phyloP scores from a whole-genome alignment of 2,797 vertebrate species.

The Pangasius djambal region DNA sequence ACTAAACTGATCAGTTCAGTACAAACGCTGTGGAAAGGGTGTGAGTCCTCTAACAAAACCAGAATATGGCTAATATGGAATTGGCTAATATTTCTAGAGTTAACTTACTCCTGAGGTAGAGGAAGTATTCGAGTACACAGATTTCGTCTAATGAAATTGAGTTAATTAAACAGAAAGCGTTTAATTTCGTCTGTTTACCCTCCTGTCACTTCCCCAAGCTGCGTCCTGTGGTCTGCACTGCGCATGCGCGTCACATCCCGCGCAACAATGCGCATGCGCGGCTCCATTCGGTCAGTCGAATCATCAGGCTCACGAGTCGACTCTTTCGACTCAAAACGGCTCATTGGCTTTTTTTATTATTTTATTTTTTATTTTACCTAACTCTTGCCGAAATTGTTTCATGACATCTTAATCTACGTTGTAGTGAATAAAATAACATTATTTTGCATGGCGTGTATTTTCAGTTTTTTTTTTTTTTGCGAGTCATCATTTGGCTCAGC shows the following conservation, averaged over 20 bases:
- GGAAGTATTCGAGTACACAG: neutral
- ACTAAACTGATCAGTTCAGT: neutral
- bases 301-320: neutral
- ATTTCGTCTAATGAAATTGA: neutral
- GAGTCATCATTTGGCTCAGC: neutral
- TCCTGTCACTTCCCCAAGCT: conserved; percentile 20
- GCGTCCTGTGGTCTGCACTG: neutral
- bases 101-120: conserved; percentile 15
- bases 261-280: neutral
- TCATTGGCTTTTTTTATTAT: neutral
- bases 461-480: neutral
- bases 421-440: no score
- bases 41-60: neutral
- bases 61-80: neutral
- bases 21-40: neutral
- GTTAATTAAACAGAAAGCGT: neutral
- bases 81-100: neutral
- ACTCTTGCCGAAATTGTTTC: neutral
- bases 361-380: neutral
- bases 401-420: neutral
- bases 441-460: neutral
- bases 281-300: no score
- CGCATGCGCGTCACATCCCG: neutral
- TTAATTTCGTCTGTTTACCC: conserved; percentile 7
- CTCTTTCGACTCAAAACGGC: neutral